Base-by-base conservation (phyloP, 2,888 invertebrate species). In the Leptinotarsa haldemani region DNA sequence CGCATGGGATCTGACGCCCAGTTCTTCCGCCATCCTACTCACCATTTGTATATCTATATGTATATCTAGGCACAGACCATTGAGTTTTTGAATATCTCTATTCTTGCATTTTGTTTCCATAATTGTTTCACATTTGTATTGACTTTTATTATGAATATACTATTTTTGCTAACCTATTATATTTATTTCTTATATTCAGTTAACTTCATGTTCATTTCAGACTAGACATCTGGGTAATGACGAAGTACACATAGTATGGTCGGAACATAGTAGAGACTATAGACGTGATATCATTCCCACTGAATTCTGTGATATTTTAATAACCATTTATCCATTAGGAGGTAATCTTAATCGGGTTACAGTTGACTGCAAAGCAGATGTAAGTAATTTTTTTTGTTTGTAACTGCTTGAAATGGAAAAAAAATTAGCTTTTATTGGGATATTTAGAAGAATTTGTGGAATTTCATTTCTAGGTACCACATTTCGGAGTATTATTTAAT, bases 201-300 rank as follows among this genome's bases (percentile, higher is more conserved):
- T 40, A 40, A 40, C 18, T 18, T 47, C 46, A 16, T 75, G 64
- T 67, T 70, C 87, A 69, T 88, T 87, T 79, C 84, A 94, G 95
- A 96, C 97, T 16, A 92, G 97, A 4, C 98, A 99, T 89, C 90
- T 99, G 78, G 98, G 98, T 65, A 99, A 99, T 88, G 98, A 99
- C 88, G 98, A 99, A 88, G 96, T 99, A 74, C 99, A 99, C 86
- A 97, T 99, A 78, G 97, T 99, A 47, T 99, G 99, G 99, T 98
- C 97, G 68, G 99, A 99, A 86, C 98, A 99, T 88, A 92, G 92
- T 88, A 91, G 98, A 77, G 97, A 98, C 85, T 99, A 99, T 90
- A 92, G 97, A 74, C 92, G 98, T 72, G 97, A 97, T 85, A 98
- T 98, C 82, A 94, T 99, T 85, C 98, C 99, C 70, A 99, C 99